Conservation (phyloP, 2,888 invertebrate genomes). For the Sarcophaga subvicina region DNA sequence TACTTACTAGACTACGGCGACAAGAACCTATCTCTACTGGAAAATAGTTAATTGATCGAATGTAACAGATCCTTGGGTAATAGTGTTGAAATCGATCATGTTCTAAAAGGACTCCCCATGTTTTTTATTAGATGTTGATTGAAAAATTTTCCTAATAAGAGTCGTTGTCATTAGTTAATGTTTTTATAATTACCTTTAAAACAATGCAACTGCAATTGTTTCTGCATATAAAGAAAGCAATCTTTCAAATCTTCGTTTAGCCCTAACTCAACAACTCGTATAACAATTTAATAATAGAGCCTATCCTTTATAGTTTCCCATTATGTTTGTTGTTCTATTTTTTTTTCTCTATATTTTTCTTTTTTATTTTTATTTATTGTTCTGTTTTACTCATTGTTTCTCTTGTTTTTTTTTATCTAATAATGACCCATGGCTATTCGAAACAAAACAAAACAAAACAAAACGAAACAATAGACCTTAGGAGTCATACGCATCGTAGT, state of each 20-base stretch:
- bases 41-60: too few relatives aligned
- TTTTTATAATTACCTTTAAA: neutral
- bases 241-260: neutral
- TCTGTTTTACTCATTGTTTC: neutral
- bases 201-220: neutral
- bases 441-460: too few relatives aligned
- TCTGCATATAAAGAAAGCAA: neutral
- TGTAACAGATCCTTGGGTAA: too few relatives aligned
- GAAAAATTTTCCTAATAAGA: too few relatives aligned
- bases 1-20: too few relatives aligned
- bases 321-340: neutral
- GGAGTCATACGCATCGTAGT: neutral
- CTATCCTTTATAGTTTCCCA: neutral
- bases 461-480: conserved; percentile 36
- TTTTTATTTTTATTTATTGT: too few relatives aligned
- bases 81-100: too few relatives aligned
- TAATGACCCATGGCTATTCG: conserved; percentile 40
- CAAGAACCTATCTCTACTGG: too few relatives aligned
- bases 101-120: too few relatives aligned
- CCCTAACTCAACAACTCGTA: neutral
- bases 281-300: conserved; percentile 33
- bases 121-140: too few relatives aligned
- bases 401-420: neutral
- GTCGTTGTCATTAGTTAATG: neutral
- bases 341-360: too few relatives aligned